Evolutionary conservation across 2,888 invertebrate genomes (phyloP), one percentile per base, ranked within the genome.

Genomic region (Amphipyra tragopoginis): DNA sequence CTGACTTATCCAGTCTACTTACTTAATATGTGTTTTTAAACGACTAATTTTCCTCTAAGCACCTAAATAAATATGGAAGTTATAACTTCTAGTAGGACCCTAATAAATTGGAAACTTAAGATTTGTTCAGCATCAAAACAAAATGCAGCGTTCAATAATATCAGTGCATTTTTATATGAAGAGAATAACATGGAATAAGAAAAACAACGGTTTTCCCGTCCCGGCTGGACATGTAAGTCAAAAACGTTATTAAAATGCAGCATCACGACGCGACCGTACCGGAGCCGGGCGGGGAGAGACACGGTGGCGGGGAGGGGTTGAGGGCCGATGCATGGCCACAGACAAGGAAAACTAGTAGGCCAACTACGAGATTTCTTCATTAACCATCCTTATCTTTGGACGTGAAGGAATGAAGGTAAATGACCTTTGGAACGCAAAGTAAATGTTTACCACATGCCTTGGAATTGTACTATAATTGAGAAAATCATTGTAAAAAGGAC

Each of bases 201-300:
- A 79, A 79, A 72, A 61, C 64, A 67, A 71, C 59, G 67, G 56
- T 65, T 80, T 82, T 82, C 65, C 77, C 70, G 77, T 72, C 68
- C 65, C 62, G 68, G 72, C 75, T 81, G 82, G 79, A 75, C 80
- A 81, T 81, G 79, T 74, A 82, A 83, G 80, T 79, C 82, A 83
- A 83, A 86, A 80, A 75, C 75, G 77, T 84, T 81, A 87, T 88
- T 88, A 86, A 87, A 87, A 88, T 89, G 86, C 86, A 85, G 81
- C 83, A 85, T 85, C 87, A 86, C 82, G 82, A 80, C 65, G 76
- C 72, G 69, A 67, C 54, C 65, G 72, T 61, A 72, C 33, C 48
- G 68, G 60, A 55, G 51, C 59, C 44, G 55, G 50, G 43, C 40
- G 38, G 61, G 54, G 63, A 11, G 44, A 8, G 51, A 5, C 10